Conservation (phyloP, 2,888 invertebrate species). For the Psylliodes chrysocephalus region DNA sequence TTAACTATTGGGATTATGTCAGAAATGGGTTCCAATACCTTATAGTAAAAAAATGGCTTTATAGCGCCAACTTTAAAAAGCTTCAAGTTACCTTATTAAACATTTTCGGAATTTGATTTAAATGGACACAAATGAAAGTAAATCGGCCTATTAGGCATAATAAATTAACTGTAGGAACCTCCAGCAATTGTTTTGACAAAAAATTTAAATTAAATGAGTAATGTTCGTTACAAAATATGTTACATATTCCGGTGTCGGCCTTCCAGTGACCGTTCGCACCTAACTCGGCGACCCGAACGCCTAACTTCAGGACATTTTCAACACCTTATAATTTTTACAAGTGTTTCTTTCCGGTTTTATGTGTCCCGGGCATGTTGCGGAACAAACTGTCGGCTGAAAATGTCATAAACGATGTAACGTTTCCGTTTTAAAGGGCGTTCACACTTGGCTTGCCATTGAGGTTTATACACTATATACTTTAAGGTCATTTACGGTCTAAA, state of each 20-base stretch:
- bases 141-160: too few species aligned
- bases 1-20: too few species aligned
- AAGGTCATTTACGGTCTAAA: constrained; percentile 15
- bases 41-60: too few species aligned
- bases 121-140: too few species aligned
- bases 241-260: background rate
- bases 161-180: too few species aligned
- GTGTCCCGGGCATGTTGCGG: constrained; percentile 12
- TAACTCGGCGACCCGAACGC: background rate
- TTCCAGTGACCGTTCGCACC: background rate
- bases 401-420: constrained; percentile 26
- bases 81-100: too few species aligned
- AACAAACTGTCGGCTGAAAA: constrained; percentile 23
- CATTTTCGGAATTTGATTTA: too few species aligned
- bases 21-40: too few species aligned
- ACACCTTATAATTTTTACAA: constrained; percentile 22
- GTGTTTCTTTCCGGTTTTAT: constrained; percentile 9
- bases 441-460: constrained; percentile 10
- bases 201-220: too few species aligned
- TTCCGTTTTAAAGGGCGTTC: constrained; percentile 23
- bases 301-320: background rate
- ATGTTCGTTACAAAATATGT: too few species aligned
- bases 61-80: too few species aligned
- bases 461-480: constrained; percentile 13
- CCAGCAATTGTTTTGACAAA: too few species aligned